phyloP scores from a whole-genome alignment of 2,113 vertebrate species.

The Pygoscelis antarcticus region DNA sequence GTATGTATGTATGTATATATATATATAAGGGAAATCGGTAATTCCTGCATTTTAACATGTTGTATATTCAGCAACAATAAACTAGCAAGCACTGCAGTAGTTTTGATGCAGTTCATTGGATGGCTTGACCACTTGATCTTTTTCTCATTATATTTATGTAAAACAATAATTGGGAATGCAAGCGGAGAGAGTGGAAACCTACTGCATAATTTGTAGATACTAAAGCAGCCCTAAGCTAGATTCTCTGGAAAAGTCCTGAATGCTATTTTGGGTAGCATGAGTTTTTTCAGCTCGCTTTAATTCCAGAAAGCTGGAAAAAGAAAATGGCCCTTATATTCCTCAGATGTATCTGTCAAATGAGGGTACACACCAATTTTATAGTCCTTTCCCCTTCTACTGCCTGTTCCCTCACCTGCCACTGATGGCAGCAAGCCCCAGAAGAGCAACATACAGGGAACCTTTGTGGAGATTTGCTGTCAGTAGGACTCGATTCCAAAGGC shows the following conservation, averaged over 20 bases:
- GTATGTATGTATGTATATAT: too few relatives aligned
- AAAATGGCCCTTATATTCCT: background rate
- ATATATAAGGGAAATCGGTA: background rate
- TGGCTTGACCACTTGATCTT: background rate
- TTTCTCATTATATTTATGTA: background rate
- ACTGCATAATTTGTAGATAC: background rate
- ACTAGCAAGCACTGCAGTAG: background rate
- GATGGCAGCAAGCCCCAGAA: background rate
- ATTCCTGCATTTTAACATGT: background rate
- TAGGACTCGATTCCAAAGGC: background rate
- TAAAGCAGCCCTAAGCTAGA: background rate
- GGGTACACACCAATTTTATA: background rate
- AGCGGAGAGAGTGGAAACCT: background rate
- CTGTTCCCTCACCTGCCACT: background rate
- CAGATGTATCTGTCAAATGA: background rate
- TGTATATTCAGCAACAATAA: background rate
- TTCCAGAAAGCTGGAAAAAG: background rate
- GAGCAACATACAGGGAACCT: background rate
- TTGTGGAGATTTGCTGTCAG: background rate
- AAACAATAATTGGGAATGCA: background rate
- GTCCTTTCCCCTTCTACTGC: background rate
- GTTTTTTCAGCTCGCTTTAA: background rate
- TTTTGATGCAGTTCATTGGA: background rate
- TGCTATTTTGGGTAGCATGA: background rate
- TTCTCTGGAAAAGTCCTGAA: background rate